Percentiles rank a stretch among this genome's conserved stretches.
These are phyloP conservation scores for Tupaia tana DNA, from an alignment of 2,113 vertebrate species.

Conservation along the genomic window DNA sequence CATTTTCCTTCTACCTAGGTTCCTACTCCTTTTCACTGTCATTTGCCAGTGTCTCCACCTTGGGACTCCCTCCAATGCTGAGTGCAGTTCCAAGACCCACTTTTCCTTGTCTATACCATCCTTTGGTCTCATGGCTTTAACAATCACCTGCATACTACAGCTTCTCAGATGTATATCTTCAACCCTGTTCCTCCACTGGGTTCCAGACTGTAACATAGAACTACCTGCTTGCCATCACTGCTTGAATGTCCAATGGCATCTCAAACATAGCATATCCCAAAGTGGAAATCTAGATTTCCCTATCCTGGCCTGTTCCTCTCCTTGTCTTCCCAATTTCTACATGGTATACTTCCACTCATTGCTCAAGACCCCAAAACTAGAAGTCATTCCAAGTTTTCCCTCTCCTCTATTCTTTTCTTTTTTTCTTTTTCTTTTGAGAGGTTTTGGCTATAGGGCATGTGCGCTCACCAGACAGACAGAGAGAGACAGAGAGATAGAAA, in stretches of 20 bases:
- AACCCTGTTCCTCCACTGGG: neutral
- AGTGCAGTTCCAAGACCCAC: fast-evolving
- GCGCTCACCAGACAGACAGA: too few relatives aligned
- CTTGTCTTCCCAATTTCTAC: neutral
- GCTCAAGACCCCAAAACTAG: neutral
- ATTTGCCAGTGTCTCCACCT: neutral
- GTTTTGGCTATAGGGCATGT: too few relatives aligned
- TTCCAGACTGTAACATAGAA: neutral
- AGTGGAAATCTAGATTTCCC: neutral
- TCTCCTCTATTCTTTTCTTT: neutral
- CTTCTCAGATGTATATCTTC: neutral
- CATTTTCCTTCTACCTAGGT: too few relatives aligned
- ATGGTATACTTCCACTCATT: neutral
- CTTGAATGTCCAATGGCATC: neutral
- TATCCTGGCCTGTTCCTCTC: neutral
- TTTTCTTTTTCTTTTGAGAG: too few relatives aligned
- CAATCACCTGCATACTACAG: too few relatives aligned
- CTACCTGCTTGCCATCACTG: fast-evolving
- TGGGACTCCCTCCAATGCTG: fast-evolving
- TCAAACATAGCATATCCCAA: neutral
- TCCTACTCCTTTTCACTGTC: neutral
- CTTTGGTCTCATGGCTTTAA: neutral
- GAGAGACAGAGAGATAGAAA: too few relatives aligned
- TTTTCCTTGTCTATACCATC: neutral
- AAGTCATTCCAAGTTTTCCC: neutral